phyloP scores from a whole-genome alignment of 2,797 vertebrate species.

The Hozukius guyotensis region DNA sequence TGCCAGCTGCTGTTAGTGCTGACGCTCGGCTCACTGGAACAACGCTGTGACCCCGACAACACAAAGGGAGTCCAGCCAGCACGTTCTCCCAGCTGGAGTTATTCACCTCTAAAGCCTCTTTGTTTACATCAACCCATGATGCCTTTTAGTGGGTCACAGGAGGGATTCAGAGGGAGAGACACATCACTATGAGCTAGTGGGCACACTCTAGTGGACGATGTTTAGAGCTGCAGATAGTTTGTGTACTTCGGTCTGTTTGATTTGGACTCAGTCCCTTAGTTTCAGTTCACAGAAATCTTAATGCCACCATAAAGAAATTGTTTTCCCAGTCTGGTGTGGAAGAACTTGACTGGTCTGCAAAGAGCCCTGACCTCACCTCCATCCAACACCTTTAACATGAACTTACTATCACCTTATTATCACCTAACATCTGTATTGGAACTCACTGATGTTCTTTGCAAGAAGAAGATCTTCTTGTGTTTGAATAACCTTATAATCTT shows the following conservation, averaged over 20 bases:
- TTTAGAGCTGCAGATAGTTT: constrained; percentile 2
- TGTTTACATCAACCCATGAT: constrained; percentile 45
- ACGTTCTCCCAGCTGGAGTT: constrained; percentile 56
- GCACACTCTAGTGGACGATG: constrained; percentile 49
- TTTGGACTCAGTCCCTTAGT: not conserved
- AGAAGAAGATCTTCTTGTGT: too few species aligned
- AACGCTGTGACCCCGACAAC: constrained; percentile 54
- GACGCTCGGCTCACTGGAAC: constrained; percentile 66
- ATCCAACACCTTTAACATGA: not conserved
- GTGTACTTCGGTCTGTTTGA: not conserved
- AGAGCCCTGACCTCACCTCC: not conserved
- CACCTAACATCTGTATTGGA: not conserved
- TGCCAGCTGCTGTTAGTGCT: constrained; percentile 75
- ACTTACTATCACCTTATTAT: not conserved
- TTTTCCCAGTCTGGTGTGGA: not conserved
- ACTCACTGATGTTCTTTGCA: not conserved
- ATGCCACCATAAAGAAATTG: not conserved
- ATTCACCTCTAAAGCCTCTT: constrained; percentile 61
- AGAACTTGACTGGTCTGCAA: not conserved
- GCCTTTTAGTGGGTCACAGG: not conserved
- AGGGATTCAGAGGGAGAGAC: not conserved
- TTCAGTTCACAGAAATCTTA: not conserved
- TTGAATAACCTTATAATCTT: too few species aligned
- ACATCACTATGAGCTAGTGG: constrained; percentile 16
- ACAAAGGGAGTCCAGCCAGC: constrained; percentile 70